Evolutionary conservation across 1,140 invertebrate genomes (phyloP), one percentile per base, ranked within the genome.

Genomic region (Trypoxylus dichotomus): DNA sequence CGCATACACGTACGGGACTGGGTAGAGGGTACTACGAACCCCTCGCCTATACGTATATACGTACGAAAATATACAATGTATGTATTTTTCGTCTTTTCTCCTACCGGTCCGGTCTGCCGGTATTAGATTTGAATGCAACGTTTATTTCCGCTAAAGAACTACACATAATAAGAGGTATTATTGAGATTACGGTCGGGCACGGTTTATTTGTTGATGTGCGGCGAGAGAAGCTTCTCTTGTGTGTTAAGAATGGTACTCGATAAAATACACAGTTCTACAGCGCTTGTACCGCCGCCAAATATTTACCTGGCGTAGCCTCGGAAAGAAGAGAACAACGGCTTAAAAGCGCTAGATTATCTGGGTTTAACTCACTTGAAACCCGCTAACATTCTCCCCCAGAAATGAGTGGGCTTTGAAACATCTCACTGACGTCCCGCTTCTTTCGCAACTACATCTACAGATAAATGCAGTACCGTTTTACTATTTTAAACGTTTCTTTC

Each of bases 161-260:
- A 11, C 60, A 13, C 21, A 68, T 68, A 68, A 68, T 68, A 68
- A 68, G 27, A 29, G 60, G 60, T 29, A 68, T 68, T 68, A 68
- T 68, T 54, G 13, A 54, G 47, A 54, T 54, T 54, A 54, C 47
- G 47, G 47, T 54, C 47, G 47, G 47, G 6, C 47, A 19, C 47
- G 47, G 47, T 54, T 54, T 54, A 54, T 54, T 54, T 54, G 47
- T 54, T 15, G 47, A 54, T 19, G n/a, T 47, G 32, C 32, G 32
- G 32, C 32, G 1, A 5, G 43, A 47, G 43, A 47, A 15, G 43
- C 15, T 54, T 13, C n/a, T 13, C 43, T 47, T 47, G 13, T 54
- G 15, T 15, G 19, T 5, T n/a, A 19, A n/a, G 15, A 19, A 54
- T n/a, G 19, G 47, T 54, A 54, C 47, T 19, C 47, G 32, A 19